A percentile compares a stretch with the other conserved stretches of the same genome.
These are phyloP conservation scores for Oxycera nigricornis DNA, from an alignment of 2,888 invertebrate genomes.

Conservation along the genomic window DNA sequence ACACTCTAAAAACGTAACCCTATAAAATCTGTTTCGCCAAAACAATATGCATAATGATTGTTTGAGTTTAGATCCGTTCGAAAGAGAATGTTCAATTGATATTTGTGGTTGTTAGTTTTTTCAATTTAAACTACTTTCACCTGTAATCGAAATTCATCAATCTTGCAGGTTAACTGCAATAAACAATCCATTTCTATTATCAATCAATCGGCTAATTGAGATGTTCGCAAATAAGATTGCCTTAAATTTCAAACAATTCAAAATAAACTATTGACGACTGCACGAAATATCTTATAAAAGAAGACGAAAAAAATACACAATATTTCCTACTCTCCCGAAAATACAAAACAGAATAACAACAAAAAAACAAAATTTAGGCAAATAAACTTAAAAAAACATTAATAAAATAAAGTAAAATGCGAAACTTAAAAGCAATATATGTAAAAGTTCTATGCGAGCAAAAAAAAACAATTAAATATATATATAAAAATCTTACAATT, in stretches of 20 bases:
- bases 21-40: too few species aligned
- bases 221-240: not conserved
- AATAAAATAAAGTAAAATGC: not conserved
- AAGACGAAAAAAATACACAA: not conserved
- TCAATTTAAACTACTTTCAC: too few species aligned
- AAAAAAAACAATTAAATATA: constrained; percentile 1
- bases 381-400: not conserved
- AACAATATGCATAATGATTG: too few species aligned
- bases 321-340: not conserved
- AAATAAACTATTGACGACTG: not conserved
- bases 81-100: too few species aligned
- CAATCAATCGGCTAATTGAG: too few species aligned
- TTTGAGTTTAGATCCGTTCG: too few species aligned
- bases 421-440: not conserved
- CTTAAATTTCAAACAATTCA: constrained; percentile 6
- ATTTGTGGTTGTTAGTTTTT: too few species aligned
- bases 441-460: not conserved
- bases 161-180: too few species aligned
- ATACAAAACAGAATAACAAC: not conserved
- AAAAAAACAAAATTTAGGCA: not conserved
- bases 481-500: not conserved
- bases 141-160: too few species aligned
- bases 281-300: not conserved
- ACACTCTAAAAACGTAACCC: too few species aligned
- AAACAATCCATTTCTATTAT: too few species aligned